phyloP scores from a whole-genome alignment of 1,140 invertebrate genomes.

The Apis laboriosa region DNA sequence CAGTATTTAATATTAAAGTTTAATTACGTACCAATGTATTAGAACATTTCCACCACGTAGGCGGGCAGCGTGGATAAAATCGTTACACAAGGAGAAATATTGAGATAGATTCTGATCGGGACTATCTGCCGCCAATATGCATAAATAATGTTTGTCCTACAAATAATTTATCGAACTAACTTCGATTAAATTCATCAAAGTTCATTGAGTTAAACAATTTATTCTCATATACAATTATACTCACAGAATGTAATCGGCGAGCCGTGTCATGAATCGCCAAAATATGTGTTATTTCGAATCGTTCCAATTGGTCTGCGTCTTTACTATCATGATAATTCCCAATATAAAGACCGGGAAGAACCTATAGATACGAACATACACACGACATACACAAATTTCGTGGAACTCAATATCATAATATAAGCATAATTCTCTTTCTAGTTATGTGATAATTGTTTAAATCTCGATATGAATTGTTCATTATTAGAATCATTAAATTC shows the following conservation, averaged over 20 bases:
- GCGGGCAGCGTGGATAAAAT: conserved; percentile 96
- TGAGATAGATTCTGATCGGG: conserved; percentile 96
- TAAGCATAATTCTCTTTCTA: neutral
- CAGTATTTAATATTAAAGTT: neutral
- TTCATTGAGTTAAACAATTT: no score
- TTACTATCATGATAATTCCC: conserved; percentile 96
- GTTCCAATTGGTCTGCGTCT: conserved; percentile 91
- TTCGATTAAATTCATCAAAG: neutral
- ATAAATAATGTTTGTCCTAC: conserved; percentile 97
- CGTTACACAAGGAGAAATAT: conserved; percentile 96
- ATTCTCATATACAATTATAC: conserved; percentile 65
- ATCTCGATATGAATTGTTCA: neutral
- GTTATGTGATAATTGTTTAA: neutral
- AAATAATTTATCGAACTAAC: conserved; percentile 60
- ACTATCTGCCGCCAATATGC: conserved; percentile 95
- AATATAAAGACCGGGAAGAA: conserved; percentile 92
- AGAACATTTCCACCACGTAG: conserved; percentile 94
- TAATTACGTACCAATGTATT: conserved; percentile 91
- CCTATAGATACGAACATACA: conserved; percentile 80
- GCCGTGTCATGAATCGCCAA: conserved; percentile 97
- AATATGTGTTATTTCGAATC: conserved; percentile 96
- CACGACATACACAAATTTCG: neutral
- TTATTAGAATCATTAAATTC: neutral
- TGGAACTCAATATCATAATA: neutral
- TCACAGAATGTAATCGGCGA: conserved; percentile 90